phyloP scores from a whole-genome alignment of 2,113 vertebrate genomes.

The Sclerurus mexicanus region DNA sequence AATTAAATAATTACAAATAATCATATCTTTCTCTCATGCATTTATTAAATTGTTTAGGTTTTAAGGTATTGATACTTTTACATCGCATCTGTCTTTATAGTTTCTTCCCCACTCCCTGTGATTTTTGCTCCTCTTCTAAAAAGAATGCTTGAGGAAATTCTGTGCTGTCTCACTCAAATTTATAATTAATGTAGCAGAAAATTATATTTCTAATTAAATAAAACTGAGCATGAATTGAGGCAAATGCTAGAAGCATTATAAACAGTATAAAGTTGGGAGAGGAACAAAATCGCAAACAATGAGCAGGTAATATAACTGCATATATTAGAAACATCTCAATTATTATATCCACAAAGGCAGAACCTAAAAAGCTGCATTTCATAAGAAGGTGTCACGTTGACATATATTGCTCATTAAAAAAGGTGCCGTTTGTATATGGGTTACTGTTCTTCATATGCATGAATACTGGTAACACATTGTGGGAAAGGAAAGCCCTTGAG shows the following conservation, averaged over 20 bases:
- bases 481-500: slow-evolving; percentile 65
- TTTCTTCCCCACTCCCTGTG: not conserved
- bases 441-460: slow-evolving; percentile 68
- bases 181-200: slow-evolving; percentile 66
- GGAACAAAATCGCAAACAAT: slow-evolving; percentile 45
- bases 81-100: not conserved
- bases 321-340: slow-evolving; percentile 72
- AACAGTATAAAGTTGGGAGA: slow-evolving; percentile 35
- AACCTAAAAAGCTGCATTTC: slow-evolving; percentile 63
- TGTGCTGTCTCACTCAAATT: slow-evolving; percentile 18
- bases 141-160: slow-evolving; percentile 20
- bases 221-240: slow-evolving; percentile 38
- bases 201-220: slow-evolving; percentile 66
- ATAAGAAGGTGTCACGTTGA: slow-evolving; percentile 70
- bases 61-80: not conserved
- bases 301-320: slow-evolving; percentile 56
- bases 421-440: slow-evolving; percentile 60
- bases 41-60: not conserved
- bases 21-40: not conserved
- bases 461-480: slow-evolving; percentile 58
- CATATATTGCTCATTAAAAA: slow-evolving; percentile 72
- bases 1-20: not conserved
- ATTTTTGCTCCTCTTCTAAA: not conserved
- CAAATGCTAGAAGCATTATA: slow-evolving; percentile 36
- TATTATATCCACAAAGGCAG: slow-evolving; percentile 69